Base-by-base conservation (phyloP, 2,888 invertebrate genomes). In the Subacronicta megacephala region DNA sequence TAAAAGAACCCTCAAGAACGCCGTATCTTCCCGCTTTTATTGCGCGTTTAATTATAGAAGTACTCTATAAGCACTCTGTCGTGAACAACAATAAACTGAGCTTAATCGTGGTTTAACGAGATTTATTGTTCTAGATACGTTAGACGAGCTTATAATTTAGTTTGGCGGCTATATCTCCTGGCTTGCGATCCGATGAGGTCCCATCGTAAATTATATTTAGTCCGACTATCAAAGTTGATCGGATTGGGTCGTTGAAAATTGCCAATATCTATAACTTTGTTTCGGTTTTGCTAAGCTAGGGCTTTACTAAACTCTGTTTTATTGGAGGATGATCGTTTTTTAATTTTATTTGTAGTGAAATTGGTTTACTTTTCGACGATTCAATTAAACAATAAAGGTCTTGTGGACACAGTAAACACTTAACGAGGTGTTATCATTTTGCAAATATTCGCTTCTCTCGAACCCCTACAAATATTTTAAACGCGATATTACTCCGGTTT, bases 131-230 rank as follows among this genome's bases (percentile, higher is more conserved):
- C 41, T 9, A 46, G 46, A 58, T 58, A 46, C 12, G 7, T n/a
- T 17, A 10, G 33, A 29, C 40, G 45, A 40, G 15, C 15, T 31
- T 43, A 17, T 53, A 20, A 56, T 65, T 46, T 50, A 43, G 49
- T 53, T 51, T 53, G 7, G 44, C 17, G 7, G 44, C 17, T 20
- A 37, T 37, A 36, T 45, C 26, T 41, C 23, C n/a, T 15, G 13
- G 26, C 18, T 50, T 18, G 20, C 18, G 45, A 67, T 18, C n/a
- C n/a, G n/a, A n/a, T n/a, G n/a, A n/a, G n/a, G 26, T 31, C 13
- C 20, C 20, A 23, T 50, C 41, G 62, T 40, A 55, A 41, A 62
- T 65, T 56, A 36, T 40, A 55, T 65, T 65, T 33, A 23, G 29
- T 41, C 61, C 38, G 45, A 17, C 26, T 42, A 35, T 31, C 10